Evolutionary conservation across 2,113 vertebrate species (phyloP), one percentile per base, ranked within the genome.

Genomic region (Pao palembangensis): DNA sequence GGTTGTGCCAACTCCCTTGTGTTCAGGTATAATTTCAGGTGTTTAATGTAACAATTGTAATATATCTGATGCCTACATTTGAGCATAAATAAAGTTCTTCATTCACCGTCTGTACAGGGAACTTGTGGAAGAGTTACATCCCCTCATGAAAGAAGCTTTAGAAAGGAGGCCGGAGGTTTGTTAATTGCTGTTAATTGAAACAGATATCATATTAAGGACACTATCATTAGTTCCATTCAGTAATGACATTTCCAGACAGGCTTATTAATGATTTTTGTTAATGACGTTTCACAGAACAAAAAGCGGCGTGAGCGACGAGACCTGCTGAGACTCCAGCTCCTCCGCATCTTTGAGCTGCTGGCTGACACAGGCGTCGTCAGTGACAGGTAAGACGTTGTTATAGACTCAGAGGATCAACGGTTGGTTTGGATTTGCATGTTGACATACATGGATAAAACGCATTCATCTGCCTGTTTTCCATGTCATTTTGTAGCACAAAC

Each of bases 281-380:
- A 61, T 75, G n/a, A 55, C 46, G 19, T 52, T 58, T 58, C 58
- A 4, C 81, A 99, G 96, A 99, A 98, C 87, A 99, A 98, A 89
- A 99, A 99, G 66, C 93, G 96, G 0, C 92, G 96, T 54, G 96
- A 99, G 61, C 90, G 95, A 0, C 81, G 96, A 77, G 97, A 99
- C 65, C 87, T 98, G 11, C 88, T 99, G 41, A 90, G 97, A 53
- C 87, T 99, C 20, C 97, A 99, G 19, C 81, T 99, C 19, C 85
- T 99, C 78, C 81, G 96, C 44, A 98, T 99, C 78, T 99, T 98
- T 82, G 97, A 98, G 73, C 92, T 99, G 49, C 89, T 99, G 82
- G 97, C 96, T 51, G 97, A 99, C 73, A 94, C 95, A 18, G 94
- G 94, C 12, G 96, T 99, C 51, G 94, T 98, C 88, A 99, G 95